Conservation (phyloP, 2,888 invertebrate species). For the Nephrotoma guestfalica region DNA sequence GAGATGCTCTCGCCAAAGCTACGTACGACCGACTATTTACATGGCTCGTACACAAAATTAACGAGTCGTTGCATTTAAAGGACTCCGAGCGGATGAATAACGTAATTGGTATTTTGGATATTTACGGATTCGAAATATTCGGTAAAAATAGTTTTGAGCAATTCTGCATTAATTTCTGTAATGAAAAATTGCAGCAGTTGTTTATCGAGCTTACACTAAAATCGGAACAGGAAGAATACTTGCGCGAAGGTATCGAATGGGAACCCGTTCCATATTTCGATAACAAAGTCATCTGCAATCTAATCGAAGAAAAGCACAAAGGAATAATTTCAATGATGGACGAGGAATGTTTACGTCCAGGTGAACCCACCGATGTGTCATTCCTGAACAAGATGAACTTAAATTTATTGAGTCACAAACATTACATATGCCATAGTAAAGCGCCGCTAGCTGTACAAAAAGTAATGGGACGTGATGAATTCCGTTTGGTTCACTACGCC, state of each 20-base stretch:
- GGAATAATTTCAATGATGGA: constrained; percentile 77
- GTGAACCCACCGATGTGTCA: constrained; percentile 69
- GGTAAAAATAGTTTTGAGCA: constrained; percentile 68
- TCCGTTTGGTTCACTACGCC: constrained; percentile 80
- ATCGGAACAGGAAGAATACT: constrained; percentile 86
- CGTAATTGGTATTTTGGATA: constrained; percentile 83
- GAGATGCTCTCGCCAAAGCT: constrained; percentile 83
- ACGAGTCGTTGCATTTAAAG: constrained; percentile 49
- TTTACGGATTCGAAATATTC: constrained; percentile 92
- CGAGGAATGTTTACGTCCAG: constrained; percentile 84
- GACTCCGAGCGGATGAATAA: constrained; percentile 40
- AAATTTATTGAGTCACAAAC: constrained; percentile 57
- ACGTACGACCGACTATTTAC: constrained; percentile 81
- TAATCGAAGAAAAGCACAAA: constrained; percentile 79
- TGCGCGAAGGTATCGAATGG: constrained; percentile 85
- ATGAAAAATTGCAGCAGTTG: constrained; percentile 86
- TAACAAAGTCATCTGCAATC: constrained; percentile 84
- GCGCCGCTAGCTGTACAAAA: constrained; percentile 68
- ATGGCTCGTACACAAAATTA: constrained; percentile 74
- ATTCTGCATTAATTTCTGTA: constrained; percentile 92
- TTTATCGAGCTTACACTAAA: constrained; percentile 84
- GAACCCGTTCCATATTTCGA: constrained; percentile 79
- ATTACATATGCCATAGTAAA: constrained; percentile 71
- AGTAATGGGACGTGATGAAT: constrained; percentile 77
- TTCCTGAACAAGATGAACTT: constrained; percentile 68